phyloP scores from a whole-genome alignment of 2,888 invertebrate species.

The Hydropsyche betteni region DNA sequence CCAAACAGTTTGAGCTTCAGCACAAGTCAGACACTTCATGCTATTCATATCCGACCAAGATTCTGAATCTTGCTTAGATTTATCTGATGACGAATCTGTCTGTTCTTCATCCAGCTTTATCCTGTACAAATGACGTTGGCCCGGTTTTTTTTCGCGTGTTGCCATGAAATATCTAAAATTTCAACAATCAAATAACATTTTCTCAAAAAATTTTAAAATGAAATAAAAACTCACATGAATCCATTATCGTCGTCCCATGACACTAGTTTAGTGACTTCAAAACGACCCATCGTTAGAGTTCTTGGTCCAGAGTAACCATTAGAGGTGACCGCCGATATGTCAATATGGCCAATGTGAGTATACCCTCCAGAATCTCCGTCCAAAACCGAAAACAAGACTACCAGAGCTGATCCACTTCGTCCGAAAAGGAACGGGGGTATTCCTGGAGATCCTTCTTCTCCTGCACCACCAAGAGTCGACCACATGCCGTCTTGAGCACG shows the following conservation, averaged over 20 bases:
- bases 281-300: slow-evolving; percentile 76
- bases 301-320: slow-evolving; percentile 50
- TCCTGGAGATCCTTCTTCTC: slow-evolving; percentile 58
- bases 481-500: slow-evolving; percentile 54
- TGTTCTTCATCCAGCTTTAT: slow-evolving; percentile 57
- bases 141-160: slow-evolving; percentile 79
- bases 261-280: slow-evolving; percentile 76
- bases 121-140: slow-evolving; percentile 84
- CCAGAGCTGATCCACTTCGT: slow-evolving; percentile 57
- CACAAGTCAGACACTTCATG: slow-evolving; percentile 71
- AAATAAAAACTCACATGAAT: slow-evolving; percentile 67
- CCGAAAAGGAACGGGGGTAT: slow-evolving; percentile 60
- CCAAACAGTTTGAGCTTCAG: slow-evolving; percentile 53
- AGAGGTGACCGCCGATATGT: slow-evolving; percentile 56
- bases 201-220: neutral
- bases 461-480: slow-evolving; percentile 64
- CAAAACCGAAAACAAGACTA: slow-evolving; percentile 65
- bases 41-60: slow-evolving; percentile 53
- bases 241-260: slow-evolving; percentile 80
- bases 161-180: slow-evolving; percentile 80
- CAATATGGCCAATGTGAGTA: slow-evolving; percentile 55
- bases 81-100: neutral
- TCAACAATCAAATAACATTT: neutral
- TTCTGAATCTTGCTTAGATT: slow-evolving; percentile 11
- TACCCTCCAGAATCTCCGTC: slow-evolving; percentile 65